Conservation (phyloP, 2,113 vertebrate species). For the Oriolus oriolus region DNA sequence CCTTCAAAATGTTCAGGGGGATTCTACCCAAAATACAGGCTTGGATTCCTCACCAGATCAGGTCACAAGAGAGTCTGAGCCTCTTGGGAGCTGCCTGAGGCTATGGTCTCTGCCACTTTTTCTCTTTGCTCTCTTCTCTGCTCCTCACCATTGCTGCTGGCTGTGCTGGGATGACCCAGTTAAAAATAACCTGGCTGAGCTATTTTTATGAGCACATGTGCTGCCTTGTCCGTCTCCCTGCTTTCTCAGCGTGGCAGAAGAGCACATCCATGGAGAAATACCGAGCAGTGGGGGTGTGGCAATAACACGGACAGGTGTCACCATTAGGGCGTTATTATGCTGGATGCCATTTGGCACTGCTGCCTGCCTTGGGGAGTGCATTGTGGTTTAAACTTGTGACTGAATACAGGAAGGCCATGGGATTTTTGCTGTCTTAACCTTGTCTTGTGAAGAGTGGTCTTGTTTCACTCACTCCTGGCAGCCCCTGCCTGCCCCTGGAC, state of each 20-base stretch:
- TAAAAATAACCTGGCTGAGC: constrained; percentile 14
- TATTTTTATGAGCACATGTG: neutral
- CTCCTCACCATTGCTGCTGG: neutral
- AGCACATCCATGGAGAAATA: neutral
- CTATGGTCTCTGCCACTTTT: neutral
- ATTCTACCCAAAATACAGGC: neutral
- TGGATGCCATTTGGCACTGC: neutral
- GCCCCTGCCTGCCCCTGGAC: neutral
- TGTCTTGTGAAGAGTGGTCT: neutral
- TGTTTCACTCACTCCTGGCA: neutral
- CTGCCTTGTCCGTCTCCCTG: neutral
- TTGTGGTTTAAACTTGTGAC: neutral
- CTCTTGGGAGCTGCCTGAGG: neutral
- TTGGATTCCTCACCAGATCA: neutral
- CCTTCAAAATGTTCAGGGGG: neutral
- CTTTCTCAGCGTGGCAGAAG: neutral
- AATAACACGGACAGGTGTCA: neutral
- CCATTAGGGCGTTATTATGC: neutral
- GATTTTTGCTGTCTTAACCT: neutral
- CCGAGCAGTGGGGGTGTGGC: neutral
- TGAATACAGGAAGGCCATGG: neutral
- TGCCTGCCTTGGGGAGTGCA: neutral
- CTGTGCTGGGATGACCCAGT: neutral
- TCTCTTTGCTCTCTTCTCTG: neutral
- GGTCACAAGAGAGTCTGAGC: neutral